Base-by-base conservation (phyloP, 2,113 vertebrate genomes). In the Irena cyanogastra region DNA sequence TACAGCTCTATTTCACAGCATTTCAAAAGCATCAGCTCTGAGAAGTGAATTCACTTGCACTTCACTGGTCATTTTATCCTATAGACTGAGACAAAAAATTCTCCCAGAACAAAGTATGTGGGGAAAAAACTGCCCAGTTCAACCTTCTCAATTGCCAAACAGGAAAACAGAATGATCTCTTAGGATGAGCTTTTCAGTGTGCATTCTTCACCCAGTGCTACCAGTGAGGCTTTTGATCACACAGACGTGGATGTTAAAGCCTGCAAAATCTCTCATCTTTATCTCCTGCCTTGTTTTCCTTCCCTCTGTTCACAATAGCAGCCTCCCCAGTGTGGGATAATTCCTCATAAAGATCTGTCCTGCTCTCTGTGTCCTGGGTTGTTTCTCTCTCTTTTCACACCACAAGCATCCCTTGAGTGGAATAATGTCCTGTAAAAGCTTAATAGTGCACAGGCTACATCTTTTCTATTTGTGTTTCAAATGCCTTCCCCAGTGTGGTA, bases 201-300 rank as follows among this genome's bases (percentile, higher is more conserved):
- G 35, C 65, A 68, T 87, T 76, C 50, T 63, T 95, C 54, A 83
- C n/a, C 66, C 56, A 35, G 28, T 33, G 37, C 57, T 60, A 76
- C 61, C 49, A 69, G 50, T 41, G 63, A 57, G 71, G 56, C 79
- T 91, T 95, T 81, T 94, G 59, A 95, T 90, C 75, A 83, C 79
- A 87, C 33, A 77, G 74, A 84, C 45, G 35, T 30, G 16, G 81
- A 53, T 0, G 0, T 69, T 83, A 95, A 87, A 95, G 68, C 42
- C 75, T 78, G 22, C 20, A 71, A 93, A 96, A 93, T 75, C 30
- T 66, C 76, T 80, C 3, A 0, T 83, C 93, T 95, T 92, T 83
- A 96, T 90, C 76, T 94, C 72, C 79, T 93, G 85, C 80, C 83
- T 96, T 93, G 76, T 95, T 94, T 95, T 88, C 13, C 70, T 94